Percentiles rank a stretch among this genome's conserved stretches.
Evolutionary conservation across 2,113 vertebrate species (phyloP).

Genomic region (Suricata suricatta): DNA sequence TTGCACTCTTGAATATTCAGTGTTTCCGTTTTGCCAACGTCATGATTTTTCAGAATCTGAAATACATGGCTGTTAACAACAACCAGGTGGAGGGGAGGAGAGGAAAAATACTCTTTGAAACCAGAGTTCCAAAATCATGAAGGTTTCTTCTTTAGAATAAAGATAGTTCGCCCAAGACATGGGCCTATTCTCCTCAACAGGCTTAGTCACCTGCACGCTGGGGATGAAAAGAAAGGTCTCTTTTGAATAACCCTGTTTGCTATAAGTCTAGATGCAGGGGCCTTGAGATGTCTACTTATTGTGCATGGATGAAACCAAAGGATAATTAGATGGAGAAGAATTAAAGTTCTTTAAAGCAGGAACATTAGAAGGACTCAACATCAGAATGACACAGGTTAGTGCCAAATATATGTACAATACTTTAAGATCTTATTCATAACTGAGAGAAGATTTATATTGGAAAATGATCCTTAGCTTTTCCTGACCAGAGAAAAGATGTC

Average conservation of each 20-base stretch:
- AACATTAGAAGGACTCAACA: not conserved
- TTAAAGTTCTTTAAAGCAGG: not conserved
- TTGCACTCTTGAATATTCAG: not conserved
- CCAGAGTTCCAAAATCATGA: not conserved
- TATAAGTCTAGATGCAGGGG: not conserved
- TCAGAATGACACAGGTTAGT: not conserved
- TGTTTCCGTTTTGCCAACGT: not conserved
- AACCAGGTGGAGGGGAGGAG: not conserved
- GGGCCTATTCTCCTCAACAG: not conserved
- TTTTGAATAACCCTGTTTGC: not conserved
- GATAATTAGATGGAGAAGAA: not conserved
- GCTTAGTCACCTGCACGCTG: not conserved
- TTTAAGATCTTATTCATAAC: not conserved
- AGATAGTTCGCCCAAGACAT: not conserved
- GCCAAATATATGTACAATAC: not conserved
- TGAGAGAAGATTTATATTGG: not conserved
- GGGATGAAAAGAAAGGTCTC: not conserved
- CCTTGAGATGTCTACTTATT: not conserved
- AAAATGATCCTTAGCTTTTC: not conserved
- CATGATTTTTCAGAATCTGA: constrained; percentile 27
- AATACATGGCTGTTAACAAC: constrained; percentile 48
- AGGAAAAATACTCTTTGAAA: not conserved
- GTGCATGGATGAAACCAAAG: constrained; percentile 16
- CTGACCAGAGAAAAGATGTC: not conserved
- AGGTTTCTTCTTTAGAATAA: not conserved